Evolutionary conservation across 2,888 invertebrate species (phyloP), one percentile per base, ranked within the genome.

Genomic region (Dilophus febrilis): DNA sequence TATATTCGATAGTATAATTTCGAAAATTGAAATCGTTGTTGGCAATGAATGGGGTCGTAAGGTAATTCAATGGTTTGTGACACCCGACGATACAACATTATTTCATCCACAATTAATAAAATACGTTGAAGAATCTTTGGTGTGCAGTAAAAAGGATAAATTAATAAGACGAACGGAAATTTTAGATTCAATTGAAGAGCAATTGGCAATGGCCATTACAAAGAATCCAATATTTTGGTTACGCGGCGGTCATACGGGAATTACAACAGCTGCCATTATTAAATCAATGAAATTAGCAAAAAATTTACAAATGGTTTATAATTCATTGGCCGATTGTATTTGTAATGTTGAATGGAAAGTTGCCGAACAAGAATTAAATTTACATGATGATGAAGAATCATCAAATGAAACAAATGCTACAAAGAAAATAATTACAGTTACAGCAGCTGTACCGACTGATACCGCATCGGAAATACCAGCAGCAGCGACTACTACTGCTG

Each of bases 31-130:
- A 45, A 77, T 77, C 4, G 65, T 94, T 26, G 77, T 78, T 1
- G 64, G 66, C 30, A 77, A 80, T 54, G 82, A 84, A 55, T 78
- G 81, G 71, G 94, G 92, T 1, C 74, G 81, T 45, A 81, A 82
- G 64, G 69, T 71, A 1, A 52, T 95, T 38, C 71, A 86, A 43
- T 94, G 94, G 75, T 65, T 95, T 17, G 73, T 94, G 12, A 78
- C 82, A 34, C 85, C 90, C 2, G 77, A 80, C 32, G 80, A 88
- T 53, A 68, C 75, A 1, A 70, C 71, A 37, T 77, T 81, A 45
- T 91, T 94, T 56, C 86, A 88, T 61, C 91, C 91, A 0, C 68
- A 67, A 42, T 73, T 87, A 38, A 71, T 84, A 2, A 70, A 74
- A 30, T 72, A 77, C 49, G 65, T 95, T 12, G 73, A 79, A 46